Conservation (phyloP, 2,797 vertebrate species). For the Tokudaia muenninki region DNA sequence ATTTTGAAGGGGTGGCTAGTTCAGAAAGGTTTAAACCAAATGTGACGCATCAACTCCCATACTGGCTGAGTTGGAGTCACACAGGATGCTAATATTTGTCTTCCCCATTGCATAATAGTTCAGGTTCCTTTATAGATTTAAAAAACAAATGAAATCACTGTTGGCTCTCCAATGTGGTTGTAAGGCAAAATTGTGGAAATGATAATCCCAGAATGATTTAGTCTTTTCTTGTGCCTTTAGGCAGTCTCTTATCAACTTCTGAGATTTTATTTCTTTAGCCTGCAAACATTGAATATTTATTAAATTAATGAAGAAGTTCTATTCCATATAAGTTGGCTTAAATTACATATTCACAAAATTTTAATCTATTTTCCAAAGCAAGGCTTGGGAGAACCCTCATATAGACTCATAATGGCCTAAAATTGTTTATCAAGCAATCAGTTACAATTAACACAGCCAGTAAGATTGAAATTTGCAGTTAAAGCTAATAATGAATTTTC, state of each 20-base stretch:
- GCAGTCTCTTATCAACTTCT: not conserved
- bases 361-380: slow-evolving; percentile 51
- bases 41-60: not conserved
- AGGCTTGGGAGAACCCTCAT: not conserved
- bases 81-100: not conserved
- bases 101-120: not conserved
- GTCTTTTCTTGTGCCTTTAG: slow-evolving; percentile 30
- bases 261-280: not conserved
- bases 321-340: slow-evolving; percentile 27
- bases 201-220: not conserved
- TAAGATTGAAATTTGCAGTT: not conserved
- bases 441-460: not conserved
- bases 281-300: slow-evolving; percentile 27
- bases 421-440: not conserved
- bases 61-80: not conserved
- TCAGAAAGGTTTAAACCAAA: not conserved
- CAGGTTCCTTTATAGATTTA: slow-evolving; percentile 36
- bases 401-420: not conserved
- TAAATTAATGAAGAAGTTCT: slow-evolving; percentile 39
- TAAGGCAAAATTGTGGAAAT: slow-evolving; percentile 24
- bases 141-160: slow-evolving; percentile 55
- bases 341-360: slow-evolving; percentile 50
- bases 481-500: not conserved
- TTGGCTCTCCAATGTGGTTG: not conserved
- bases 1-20: not conserved